These are phyloP conservation scores for Drosophila mauritiana DNA, from an alignment of 1,140 invertebrate species.

Conservation along the genomic window DNA sequence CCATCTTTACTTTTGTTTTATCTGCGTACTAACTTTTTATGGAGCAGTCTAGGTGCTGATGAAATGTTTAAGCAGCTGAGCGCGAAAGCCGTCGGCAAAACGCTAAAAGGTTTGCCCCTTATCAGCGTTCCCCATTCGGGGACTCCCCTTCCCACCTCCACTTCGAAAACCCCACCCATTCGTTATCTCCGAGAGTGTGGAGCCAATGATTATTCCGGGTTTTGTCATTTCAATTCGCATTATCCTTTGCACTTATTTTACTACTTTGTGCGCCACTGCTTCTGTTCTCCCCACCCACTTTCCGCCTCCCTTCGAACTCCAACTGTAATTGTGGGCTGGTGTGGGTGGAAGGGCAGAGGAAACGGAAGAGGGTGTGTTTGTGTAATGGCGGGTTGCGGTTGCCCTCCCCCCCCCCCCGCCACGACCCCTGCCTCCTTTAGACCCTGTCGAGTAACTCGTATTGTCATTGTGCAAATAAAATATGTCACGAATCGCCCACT, in stretches of 20 bases:
- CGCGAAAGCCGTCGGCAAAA: conserved; percentile 43
- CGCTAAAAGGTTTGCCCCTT: conserved; percentile 10
- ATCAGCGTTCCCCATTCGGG: background rate
- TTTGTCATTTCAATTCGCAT: conserved; percentile 84
- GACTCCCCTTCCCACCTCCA: background rate
- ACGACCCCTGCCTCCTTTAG: background rate
- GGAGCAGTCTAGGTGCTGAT: conserved; percentile 19
- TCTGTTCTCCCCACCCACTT: conserved; percentile 17
- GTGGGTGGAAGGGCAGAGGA: conserved; percentile 18
- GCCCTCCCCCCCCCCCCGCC: conserved; percentile 11
- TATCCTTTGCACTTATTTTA: conserved; percentile 84
- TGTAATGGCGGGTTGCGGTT: conserved; percentile 69
- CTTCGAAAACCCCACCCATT: background rate
- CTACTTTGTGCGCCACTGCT: conserved; percentile 69
- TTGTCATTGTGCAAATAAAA: conserved; percentile 84
- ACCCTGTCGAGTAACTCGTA: conserved; percentile 71
- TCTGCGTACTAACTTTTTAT: conserved; percentile 40
- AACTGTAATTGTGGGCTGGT: conserved; percentile 42
- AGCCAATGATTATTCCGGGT: conserved; percentile 83
- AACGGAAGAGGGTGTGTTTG: conserved; percentile 62
- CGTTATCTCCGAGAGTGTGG: conserved; percentile 47
- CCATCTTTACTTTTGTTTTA: conserved; percentile 25
- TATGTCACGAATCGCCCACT: conserved; percentile 82
- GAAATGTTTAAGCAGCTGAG: conserved; percentile 3
- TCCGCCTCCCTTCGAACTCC: conserved; percentile 5